A percentile compares a stretch with the other conserved stretches of the same genome.
phyloP scores from a whole-genome alignment of 64 coral and sea anemone species.

The Dendrophyllia cribrosa region DNA sequence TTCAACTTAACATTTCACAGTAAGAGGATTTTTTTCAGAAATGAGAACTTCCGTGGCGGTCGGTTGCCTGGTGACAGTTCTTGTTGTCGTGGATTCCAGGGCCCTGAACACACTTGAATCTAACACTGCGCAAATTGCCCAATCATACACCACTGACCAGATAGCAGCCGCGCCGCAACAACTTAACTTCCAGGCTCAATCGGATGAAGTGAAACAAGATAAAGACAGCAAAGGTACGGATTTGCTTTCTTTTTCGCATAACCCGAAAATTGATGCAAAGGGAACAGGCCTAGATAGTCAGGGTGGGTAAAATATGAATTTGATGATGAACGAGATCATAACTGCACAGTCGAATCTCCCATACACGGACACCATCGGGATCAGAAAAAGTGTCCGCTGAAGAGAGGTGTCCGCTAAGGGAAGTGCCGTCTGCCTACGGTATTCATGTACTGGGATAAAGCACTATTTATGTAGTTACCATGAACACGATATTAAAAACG shows the following conservation, averaged over 20 bases:
- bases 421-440: no score
- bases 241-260: background rate
- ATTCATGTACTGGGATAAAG: no score
- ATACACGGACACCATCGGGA: no score
- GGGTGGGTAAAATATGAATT: no score
- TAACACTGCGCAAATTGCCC: background rate
- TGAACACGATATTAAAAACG: no score
- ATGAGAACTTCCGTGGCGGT: background rate
- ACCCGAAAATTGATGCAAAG: background rate
- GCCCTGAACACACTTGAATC: background rate
- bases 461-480: no score
- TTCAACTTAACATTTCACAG: no score
- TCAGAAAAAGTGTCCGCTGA: no score
- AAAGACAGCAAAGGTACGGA: background rate
- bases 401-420: no score
- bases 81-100: slow-evolving; percentile 10
- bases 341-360: no score
- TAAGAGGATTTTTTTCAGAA: background rate
- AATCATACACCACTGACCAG: background rate
- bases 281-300: background rate
- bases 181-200: slow-evolving; percentile 2
- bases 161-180: background rate
- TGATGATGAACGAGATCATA: no score
- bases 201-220: slow-evolving; percentile 24
- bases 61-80: background rate